These are phyloP conservation scores for Cyphomyrmex costatus DNA, from an alignment of 1,140 invertebrate species.

Conservation along the genomic window DNA sequence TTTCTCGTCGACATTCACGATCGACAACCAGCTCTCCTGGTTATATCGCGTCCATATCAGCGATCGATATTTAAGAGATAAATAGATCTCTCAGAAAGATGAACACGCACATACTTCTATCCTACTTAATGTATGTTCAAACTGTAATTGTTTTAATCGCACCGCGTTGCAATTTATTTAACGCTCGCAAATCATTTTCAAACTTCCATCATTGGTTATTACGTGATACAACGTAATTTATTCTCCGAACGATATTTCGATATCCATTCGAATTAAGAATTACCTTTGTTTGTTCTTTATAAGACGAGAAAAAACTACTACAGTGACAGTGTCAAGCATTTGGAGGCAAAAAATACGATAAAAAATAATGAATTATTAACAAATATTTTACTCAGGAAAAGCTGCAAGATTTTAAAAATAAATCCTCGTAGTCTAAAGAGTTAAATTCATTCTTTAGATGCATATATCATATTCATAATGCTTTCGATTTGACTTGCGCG, in stretches of 20 bases:
- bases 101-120: neutral
- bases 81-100: conserved; percentile 27
- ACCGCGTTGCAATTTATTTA: neutral
- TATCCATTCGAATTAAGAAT: neutral
- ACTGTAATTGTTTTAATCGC: neutral
- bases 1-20: conserved; percentile 24
- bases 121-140: neutral
- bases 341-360: no score
- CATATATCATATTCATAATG: neutral
- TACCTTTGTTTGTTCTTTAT: neutral
- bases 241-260: neutral
- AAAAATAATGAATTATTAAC: no score
- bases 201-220: neutral
- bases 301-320: no score
- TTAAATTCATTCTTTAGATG: neutral
- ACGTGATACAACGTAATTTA: neutral
- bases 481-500: neutral
- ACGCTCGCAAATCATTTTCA: neutral
- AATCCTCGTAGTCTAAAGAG: no score
- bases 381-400: no score
- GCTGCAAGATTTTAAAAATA: no score
- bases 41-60: neutral
- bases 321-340: no score
- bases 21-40: conserved; percentile 22
- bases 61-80: conserved; percentile 50